Evolutionary conservation across 2,797 vertebrate genomes (phyloP).

Genomic region (Acanthornis magna): DNA sequence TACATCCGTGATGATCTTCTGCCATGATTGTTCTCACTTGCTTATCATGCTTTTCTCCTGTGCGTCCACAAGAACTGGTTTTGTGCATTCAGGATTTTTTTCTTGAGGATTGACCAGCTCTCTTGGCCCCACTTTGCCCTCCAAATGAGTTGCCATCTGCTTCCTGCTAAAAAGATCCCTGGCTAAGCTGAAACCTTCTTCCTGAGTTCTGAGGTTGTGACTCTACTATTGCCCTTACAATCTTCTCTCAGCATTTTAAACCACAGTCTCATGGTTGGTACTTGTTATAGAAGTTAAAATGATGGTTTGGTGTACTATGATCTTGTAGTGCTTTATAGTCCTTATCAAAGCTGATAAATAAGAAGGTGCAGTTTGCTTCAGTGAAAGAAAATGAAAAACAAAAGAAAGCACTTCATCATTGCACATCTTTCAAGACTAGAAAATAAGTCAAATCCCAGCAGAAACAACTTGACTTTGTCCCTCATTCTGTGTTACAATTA

Average conservation of each 20-base stretch:
- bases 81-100: neutral
- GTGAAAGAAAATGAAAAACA: conserved; percentile 61
- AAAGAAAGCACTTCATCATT: conserved; percentile 46
- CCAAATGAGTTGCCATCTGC: neutral
- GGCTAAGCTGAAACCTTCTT: neutral
- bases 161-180: neutral
- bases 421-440: conserved; percentile 35
- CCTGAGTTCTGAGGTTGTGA: neutral
- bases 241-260: neutral
- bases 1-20: neutral
- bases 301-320: neutral
- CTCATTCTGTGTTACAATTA: conserved; percentile 25
- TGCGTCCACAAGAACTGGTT: neutral
- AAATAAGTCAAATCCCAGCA: conserved; percentile 51
- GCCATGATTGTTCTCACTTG: neutral
- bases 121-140: neutral
- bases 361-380: conserved; percentile 41
- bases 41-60: neutral
- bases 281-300: conserved; percentile 34
- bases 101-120: neutral
- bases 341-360: conserved; percentile 50
- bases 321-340: neutral
- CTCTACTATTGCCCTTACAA: neutral
- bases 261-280: neutral
- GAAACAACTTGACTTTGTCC: conserved; percentile 14